These are phyloP conservation scores for Clanis bilineata DNA, from an alignment of 2,888 invertebrate species.

Conservation along the genomic window DNA sequence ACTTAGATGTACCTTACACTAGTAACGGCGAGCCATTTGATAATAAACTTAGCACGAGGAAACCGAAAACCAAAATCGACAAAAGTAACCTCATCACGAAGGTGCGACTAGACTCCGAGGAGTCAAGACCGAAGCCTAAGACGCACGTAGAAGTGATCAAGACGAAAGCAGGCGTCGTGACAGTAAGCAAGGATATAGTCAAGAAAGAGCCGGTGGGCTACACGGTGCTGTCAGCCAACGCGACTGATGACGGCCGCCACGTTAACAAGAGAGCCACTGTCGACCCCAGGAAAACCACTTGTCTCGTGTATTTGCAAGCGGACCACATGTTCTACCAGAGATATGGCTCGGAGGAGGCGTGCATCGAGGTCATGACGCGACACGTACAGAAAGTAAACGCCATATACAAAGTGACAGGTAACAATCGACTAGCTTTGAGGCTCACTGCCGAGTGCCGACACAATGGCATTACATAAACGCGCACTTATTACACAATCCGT, in stretches of 20 bases:
- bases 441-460: background rate
- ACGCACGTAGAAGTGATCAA: constrained; percentile 86
- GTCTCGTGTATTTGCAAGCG: constrained; percentile 97
- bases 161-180: constrained; percentile 85
- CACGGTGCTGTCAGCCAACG: constrained; percentile 70
- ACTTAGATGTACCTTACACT: constrained; percentile 85
- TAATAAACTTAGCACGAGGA: constrained; percentile 73
- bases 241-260: constrained; percentile 81
- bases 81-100: constrained; percentile 79
- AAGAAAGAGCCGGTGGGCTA: constrained; percentile 81
- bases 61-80: constrained; percentile 78
- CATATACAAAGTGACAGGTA: constrained; percentile 92
- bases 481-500: constrained; percentile 30
- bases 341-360: constrained; percentile 96
- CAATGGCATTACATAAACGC: constrained; percentile 8
- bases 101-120: constrained; percentile 76
- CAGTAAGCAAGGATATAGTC: constrained; percentile 84
- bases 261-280: constrained; percentile 87
- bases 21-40: constrained; percentile 82
- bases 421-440: constrained; percentile 34
- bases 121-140: constrained; percentile 84
- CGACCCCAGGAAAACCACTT: constrained; percentile 94
- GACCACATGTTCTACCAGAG: constrained; percentile 98
- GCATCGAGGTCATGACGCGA: constrained; percentile 96
- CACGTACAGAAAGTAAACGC: constrained; percentile 97